Base-by-base conservation (phyloP, 2,797 vertebrate species). In the Eleutherodactylus coqui region DNA sequence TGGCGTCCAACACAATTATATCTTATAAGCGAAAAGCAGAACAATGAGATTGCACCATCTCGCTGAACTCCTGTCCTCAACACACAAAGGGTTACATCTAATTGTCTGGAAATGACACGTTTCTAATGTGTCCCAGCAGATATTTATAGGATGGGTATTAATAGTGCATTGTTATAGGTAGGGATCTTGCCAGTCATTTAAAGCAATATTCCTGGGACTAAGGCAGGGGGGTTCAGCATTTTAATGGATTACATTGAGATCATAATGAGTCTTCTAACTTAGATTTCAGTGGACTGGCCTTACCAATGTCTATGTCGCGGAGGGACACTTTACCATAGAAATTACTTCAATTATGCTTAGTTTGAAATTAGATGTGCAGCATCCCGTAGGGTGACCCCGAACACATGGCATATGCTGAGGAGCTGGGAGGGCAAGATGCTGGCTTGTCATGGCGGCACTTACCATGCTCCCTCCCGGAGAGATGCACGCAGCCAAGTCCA, bases 91-190 rank as follows among this genome's bases (percentile, higher is more conserved):
- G 84, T 85, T 73, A 80, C 19, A 41, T 11, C 17, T 45, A 55
- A 85, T 58, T 79, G 76, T 53, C 43, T 38, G 24, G 4, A 79
- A 70, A 78, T 78, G 36, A 64, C 43, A 64, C 29, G 4, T 16
- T 32, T 9, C 53, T n/a, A 55, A 62, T 62, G 27, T 62, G 60
- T 32, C 11, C 17, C 27, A 32, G 79, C n/a, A 0, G 34, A 55
- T 79, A 79, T 85, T 78, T 78, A 53, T 78, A 78, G 27, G 78
- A 67, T 7, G 43, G 53, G 10, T 58, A 55, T 82, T 82, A 55
- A 82, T 82, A 82, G n/a, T 36, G 29, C n/a, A 72, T 38, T 82
- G 32, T 58, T 67, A 41, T 47, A 80, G 78, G 78, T 19, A 32
- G 29, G 43, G 43, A 21, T 64, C 76, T 27, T 55, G 62, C 51